These are phyloP conservation scores for Erynnis tages DNA, from an alignment of 2,888 invertebrate genomes.

Conservation along the genomic window DNA sequence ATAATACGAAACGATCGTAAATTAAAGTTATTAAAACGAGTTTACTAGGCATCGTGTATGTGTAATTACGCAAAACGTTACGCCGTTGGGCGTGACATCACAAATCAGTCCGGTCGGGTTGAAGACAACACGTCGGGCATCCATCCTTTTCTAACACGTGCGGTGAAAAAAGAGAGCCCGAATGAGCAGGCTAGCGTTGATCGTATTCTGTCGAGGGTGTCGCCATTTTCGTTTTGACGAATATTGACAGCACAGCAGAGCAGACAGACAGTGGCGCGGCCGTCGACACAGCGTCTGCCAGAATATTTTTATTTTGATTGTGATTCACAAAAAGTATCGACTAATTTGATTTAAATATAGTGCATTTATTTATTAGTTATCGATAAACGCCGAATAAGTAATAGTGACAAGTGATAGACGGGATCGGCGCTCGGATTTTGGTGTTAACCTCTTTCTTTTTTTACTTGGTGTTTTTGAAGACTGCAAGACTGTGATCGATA, in stretches of 20 bases:
- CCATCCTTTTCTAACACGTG: conserved; percentile 49
- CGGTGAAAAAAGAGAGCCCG: conserved; percentile 46
- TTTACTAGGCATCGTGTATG: conserved; percentile 69
- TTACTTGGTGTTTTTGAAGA: conserved; percentile 75
- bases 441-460: conserved; percentile 76
- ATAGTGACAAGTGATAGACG: conserved; percentile 61
- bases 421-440: conserved; percentile 56
- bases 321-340: conserved; percentile 69
- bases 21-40: conserved; percentile 77
- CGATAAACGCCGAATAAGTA: conserved; percentile 50
- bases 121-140: conserved; percentile 68
- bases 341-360: conserved; percentile 43
- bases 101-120: conserved; percentile 75
- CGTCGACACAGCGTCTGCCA: conserved; percentile 76
- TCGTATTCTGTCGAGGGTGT: conserved; percentile 83
- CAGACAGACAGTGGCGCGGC: conserved; percentile 80
- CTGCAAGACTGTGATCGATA: conserved; percentile 80
- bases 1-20: conserved; percentile 63
- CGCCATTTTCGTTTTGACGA: conserved; percentile 88
- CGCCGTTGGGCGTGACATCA: conserved; percentile 82
- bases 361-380: conserved; percentile 54
- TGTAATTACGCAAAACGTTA: conserved; percentile 81
- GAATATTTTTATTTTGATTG: conserved; percentile 80
- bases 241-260: conserved; percentile 85
- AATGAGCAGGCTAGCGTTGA: conserved; percentile 67